Conservation (phyloP, 1,140 invertebrate genomes). For the Solenopsis invicta region DNA sequence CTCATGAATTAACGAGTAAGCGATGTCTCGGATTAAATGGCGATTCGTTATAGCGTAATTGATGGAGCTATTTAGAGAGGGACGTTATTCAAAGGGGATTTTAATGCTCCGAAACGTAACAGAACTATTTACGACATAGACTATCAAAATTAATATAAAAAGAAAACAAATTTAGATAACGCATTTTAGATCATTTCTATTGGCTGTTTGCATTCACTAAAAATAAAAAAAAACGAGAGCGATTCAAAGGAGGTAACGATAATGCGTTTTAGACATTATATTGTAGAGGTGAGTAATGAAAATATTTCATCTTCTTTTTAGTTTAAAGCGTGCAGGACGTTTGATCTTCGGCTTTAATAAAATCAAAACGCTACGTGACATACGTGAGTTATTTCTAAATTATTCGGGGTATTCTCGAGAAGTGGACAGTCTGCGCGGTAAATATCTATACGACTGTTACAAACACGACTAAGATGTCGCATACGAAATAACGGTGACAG, state of each 20-base stretch:
- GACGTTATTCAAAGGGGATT: background rate
- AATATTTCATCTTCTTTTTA: too few relatives aligned
- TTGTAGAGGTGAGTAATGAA: too few relatives aligned
- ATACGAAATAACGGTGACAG: constrained; percentile 63
- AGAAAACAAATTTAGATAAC: background rate
- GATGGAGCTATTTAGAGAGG: constrained; percentile 21
- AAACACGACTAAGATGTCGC: constrained; percentile 12
- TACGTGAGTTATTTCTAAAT: constrained; percentile 13
- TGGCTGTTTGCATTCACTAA: too few relatives aligned
- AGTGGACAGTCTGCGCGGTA: background rate
- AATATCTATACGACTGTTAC: constrained; percentile 55
- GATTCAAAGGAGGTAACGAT: background rate
- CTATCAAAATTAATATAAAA: background rate
- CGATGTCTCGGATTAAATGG: constrained; percentile 37
- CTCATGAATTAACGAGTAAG: constrained; percentile 46
- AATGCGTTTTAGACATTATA: too few relatives aligned
- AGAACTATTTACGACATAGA: too few relatives aligned
- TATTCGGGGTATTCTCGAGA: background rate
- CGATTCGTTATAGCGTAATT: constrained; percentile 43
- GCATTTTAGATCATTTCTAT: too few relatives aligned
- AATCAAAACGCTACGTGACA: background rate
- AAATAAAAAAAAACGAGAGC: too few relatives aligned
- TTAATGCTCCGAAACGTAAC: background rate
- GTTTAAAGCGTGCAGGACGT: background rate
- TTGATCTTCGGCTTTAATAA: background rate